phyloP scores from a whole-genome alignment of 2,113 vertebrate genomes.

The Solea senegalensis region DNA sequence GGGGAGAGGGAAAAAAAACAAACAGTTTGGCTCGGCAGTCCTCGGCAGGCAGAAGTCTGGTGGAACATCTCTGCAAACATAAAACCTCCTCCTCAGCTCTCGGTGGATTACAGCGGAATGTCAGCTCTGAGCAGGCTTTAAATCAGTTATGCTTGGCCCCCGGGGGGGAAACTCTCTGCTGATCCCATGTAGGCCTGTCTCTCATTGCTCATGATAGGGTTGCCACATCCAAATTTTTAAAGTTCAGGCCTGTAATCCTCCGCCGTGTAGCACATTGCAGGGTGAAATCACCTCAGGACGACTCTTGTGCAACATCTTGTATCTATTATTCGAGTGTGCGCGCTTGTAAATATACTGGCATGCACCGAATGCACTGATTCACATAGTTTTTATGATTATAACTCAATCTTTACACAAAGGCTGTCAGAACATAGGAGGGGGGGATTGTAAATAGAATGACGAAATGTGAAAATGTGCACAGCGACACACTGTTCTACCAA shows the following conservation, averaged over 20 bases:
- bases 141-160: constrained; percentile 80
- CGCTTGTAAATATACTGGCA: constrained; percentile 1
- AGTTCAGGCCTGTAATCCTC: constrained; percentile 56
- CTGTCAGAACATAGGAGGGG: constrained; percentile 3
- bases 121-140: constrained; percentile 77
- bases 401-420: not conserved
- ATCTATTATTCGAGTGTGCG: constrained; percentile 6
- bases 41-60: constrained; percentile 61
- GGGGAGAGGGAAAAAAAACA: not conserved
- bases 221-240: constrained; percentile 73
- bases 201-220: constrained; percentile 76
- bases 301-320: constrained; percentile 47
- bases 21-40: constrained; percentile 17
- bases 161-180: constrained; percentile 74
- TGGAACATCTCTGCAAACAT: constrained; percentile 78
- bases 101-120: constrained; percentile 81
- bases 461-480: constrained; percentile 3
- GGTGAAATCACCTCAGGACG: constrained; percentile 33
- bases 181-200: constrained; percentile 76
- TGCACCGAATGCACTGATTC: not conserved
- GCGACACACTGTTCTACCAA: constrained; percentile 7
- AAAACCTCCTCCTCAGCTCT: constrained; percentile 77
- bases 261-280: constrained; percentile 25
- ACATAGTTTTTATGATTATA: not conserved
- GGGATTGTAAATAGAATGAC: constrained; percentile 3